Conservation (phyloP, 1,140 invertebrate species). For the Papilio machaon region DNA sequence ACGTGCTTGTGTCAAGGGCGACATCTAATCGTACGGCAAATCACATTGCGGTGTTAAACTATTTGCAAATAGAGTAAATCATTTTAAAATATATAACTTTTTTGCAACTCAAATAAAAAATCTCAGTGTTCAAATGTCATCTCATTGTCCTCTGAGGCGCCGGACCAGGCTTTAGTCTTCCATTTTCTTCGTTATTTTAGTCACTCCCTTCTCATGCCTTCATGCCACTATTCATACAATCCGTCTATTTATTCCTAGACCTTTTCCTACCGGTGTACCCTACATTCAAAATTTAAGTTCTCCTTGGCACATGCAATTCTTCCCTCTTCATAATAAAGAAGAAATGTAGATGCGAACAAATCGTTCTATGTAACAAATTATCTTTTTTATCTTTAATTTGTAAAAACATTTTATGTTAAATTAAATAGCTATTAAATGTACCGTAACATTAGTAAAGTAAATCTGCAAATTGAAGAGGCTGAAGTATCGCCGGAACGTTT, state of each 20-base stretch:
- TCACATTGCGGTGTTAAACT: slow-evolving; percentile 20
- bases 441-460: background rate
- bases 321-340: background rate
- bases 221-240: too few relatives aligned
- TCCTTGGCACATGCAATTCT: too few relatives aligned
- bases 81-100: too few relatives aligned
- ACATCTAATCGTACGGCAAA: slow-evolving; percentile 45
- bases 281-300: too few relatives aligned
- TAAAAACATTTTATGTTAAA: background rate
- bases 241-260: too few relatives aligned
- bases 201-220: too few relatives aligned
- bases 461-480: slow-evolving; percentile 7
- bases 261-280: too few relatives aligned
- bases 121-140: too few relatives aligned
- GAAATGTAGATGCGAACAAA: background rate
- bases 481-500: background rate
- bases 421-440: background rate
- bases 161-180: too few relatives aligned
- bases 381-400: background rate
- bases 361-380: background rate
- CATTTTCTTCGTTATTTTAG: too few relatives aligned
- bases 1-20: slow-evolving; percentile 47
- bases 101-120: too few relatives aligned
- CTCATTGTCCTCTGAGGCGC: too few relatives aligned
- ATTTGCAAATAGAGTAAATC: background rate